Base-by-base conservation (phyloP, 2,797 vertebrate genomes). In the Amblyraja radiata region DNA sequence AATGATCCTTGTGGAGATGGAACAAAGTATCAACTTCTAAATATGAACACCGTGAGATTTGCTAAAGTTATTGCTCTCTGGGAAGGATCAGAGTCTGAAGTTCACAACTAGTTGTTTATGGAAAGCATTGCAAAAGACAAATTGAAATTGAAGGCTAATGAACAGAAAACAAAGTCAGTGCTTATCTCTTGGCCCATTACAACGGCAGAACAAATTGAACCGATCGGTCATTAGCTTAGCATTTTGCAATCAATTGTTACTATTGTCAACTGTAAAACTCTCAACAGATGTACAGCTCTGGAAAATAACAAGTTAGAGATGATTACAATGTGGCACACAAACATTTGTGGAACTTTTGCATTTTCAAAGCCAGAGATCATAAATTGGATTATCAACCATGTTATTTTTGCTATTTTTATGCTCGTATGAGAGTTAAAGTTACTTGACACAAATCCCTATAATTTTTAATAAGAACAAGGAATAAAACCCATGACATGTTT, bases 101-200 rank as follows among this genome's bases (percentile, higher is more conserved):
- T 84, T 46, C 46, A 61, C 21, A 54, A 28, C 54, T 10, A 61
- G 46, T 83, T 83, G 46, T 46, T 54, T 83, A 58, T 61, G 54
- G 25, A 61, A 83, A 83, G 58, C 58, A 23, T 61, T 58, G 54
- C 46, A 46, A 83, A 83, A 83, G 81, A 58, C 10, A 84, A 84
- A 84, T 58, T 84, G 81, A 84, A 84, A 84, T 3, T 84, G 81
- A 28, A 84, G 54, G 81, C 28, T 84, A 61, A 23, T 84, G 61
- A 61, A 23, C 23, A 84, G 81, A 84, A 73, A 84, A 28, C 81
- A 58, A 80, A 84, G 81, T 84, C 81, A 84, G 16, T 84, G 46
- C 54, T 61, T 14, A 84, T 84, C 81, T 84, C 0, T 84, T 84
- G 81, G 81, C 5, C 81, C 81, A 28, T 28, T 58, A 46, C 46